Evolutionary conservation across 1,140 invertebrate genomes (phyloP), one percentile per base, ranked within the genome.

Genomic region (Stenopsyche tienmushanensis): DNA sequence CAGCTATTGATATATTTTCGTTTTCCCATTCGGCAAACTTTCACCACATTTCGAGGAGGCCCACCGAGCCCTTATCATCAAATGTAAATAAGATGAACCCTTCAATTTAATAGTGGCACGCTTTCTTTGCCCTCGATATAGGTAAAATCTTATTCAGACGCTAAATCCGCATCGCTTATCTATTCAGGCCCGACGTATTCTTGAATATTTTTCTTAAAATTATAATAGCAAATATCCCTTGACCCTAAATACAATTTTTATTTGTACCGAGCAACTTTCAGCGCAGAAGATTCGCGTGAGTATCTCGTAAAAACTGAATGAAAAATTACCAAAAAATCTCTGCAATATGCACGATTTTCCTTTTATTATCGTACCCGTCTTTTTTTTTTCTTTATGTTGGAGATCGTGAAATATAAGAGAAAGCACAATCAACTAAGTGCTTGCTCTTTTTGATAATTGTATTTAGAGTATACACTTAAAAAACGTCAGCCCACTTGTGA

Each of bases 1-100:
- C 62, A 8, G 26, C 49, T 42, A 64, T 68, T 63, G 60, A 68
- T 68, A 59, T 68, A 64, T 68, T 68, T 64, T 52, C 62, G 53
- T 52, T 54, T n/a, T n/a, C n/a, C n/a, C n/a, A n/a, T n/a, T 64
- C 52, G 13, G 47, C 47, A 42, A 25, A 44, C 10, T 23, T 18
- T 59, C 57, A 26, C 29, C 13, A 18, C 21, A 29, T 44, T 17
- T 49, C n/a, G n/a, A 34, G 29, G 29, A 13, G 5, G 5, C 29
- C 29, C 5, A 34, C 29, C 5, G 52, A 54, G 34, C 52, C 62
- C 45, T 68, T 64, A 64, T 68, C 66, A 47, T 39, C 63, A 39
- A 65, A 69, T 69, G 62, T 69, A 65, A 65, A 69, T 69, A 65
- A 65, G 58, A 47, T 64, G 66, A 68, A 62, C 67, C 58, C 66